Evolutionary conservation across 2,797 vertebrate species (phyloP), one percentile per base, ranked within the genome.

Genomic region (Phataginus tricuspis): DNA sequence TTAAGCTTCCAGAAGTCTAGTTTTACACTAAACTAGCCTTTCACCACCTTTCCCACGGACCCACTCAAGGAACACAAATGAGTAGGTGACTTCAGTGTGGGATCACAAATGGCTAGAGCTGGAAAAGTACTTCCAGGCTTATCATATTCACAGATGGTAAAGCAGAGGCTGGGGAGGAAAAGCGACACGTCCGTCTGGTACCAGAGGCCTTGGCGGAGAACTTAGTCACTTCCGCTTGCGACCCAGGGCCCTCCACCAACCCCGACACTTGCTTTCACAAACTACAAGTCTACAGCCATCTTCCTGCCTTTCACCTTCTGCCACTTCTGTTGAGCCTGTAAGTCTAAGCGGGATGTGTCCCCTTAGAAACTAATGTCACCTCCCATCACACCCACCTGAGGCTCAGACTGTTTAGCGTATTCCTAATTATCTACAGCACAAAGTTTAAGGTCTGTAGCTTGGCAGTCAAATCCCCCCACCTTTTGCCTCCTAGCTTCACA

Each of bases 1-100:
- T 31, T 57, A 94, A 88, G 78, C 45, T 84, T 86, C 93, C 89
- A 74, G 63, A 88, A 94, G 79, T 69, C 77, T 96, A 85, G 7
- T 84, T 90, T 95, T 84, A 78, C 63, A 80, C 34, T 74, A 88
- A 49, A 57, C 51, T 31, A 64, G 63, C 7, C 83, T 74, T 92
- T 45, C 29, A 34, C 7, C 64, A 90, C 80, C 74, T 96, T 92
- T 77, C 68, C 31, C 83, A 59, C 82, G 37, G 53, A 88, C 55
- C 74, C 59, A 39, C 2, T 53, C 55, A 77, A 92, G 29, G 27
- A 86, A 53, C 53, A 19, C 61, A 86, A 53, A 78, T 34, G 29
- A 82, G 68, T 3, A 64, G 63, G 49, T 64, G 63, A 61, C 16
- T 51, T 85, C 16, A 86, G 74, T 7, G 9, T 4, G 72, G 82